These are phyloP conservation scores for Melanostoma mellinum DNA, from an alignment of 2,888 invertebrate species.

Conservation along the genomic window DNA sequence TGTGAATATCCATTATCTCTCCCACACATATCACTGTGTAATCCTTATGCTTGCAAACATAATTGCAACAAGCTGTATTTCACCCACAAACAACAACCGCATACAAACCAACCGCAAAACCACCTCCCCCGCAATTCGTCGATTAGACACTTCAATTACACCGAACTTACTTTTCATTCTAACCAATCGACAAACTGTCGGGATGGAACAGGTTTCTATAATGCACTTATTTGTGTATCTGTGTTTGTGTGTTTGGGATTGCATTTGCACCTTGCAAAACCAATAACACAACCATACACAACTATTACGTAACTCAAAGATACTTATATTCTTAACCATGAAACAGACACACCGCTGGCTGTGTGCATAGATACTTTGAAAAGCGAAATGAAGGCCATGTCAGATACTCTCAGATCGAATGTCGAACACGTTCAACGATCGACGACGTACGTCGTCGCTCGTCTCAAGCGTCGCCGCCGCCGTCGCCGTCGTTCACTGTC, in stretches of 20 bases:
- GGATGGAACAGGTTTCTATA: slow-evolving; percentile 37
- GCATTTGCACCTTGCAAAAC: slow-evolving; percentile 49
- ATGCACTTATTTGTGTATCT: slow-evolving; percentile 4
- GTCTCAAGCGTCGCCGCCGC: neutral
- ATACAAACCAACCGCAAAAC: neutral
- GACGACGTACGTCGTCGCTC: slow-evolving; percentile 2
- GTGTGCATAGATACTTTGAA: slow-evolving; percentile 6
- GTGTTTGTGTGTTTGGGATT: neutral
- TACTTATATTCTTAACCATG: slow-evolving; percentile 35
- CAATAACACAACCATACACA: slow-evolving; percentile 19
- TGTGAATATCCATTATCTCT: slow-evolving; percentile 11
- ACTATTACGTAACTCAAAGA: slow-evolving; percentile 34
- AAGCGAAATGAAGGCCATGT: slow-evolving; percentile 41
- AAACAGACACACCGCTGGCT: slow-evolving; percentile 4
- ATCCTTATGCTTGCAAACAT: slow-evolving; percentile 40
- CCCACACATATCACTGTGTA: slow-evolving; percentile 6
- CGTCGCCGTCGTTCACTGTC: slow-evolving; percentile 42
- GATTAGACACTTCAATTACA: slow-evolving; percentile 16
- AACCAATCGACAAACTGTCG: neutral
- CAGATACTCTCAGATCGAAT: slow-evolving; percentile 26
- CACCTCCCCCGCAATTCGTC: slow-evolving; percentile 22
- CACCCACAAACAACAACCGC: slow-evolving; percentile 29
- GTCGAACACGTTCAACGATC: slow-evolving; percentile 32
- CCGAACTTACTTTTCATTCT: slow-evolving; percentile 41
- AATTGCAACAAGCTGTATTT: slow-evolving; percentile 55